Percentiles rank a stretch among this genome's conserved stretches.
Evolutionary conservation across 2,888 invertebrate genomes (phyloP).

Genomic region (Mamestra brassicae): DNA sequence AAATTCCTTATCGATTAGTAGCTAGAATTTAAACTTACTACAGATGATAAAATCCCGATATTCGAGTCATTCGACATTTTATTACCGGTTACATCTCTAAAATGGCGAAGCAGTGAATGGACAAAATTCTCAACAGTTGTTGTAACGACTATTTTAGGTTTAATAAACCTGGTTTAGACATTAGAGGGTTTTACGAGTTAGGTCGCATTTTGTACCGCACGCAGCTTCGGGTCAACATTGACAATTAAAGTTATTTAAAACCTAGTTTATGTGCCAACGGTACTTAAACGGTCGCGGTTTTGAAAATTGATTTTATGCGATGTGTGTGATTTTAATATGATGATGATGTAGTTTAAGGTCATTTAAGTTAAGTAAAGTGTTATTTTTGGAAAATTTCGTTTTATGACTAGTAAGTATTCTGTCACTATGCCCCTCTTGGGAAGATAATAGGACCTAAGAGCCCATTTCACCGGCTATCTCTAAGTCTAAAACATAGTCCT

Average conservation of each 20-base stretch:
- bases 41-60: not conserved
- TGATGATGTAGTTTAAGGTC: too few species aligned
- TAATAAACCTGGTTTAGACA: constrained; percentile 41
- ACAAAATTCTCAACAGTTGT: not conserved
- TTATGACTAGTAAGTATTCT: too few species aligned
- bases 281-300: not conserved
- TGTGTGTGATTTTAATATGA: too few species aligned
- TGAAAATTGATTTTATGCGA: constrained; percentile 14
- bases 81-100: not conserved
- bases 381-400: too few species aligned
- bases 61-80: constrained; percentile 6
- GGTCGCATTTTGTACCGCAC: constrained; percentile 19
- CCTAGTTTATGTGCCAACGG: constrained; percentile 33
- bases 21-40: not conserved
- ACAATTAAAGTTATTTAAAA: constrained; percentile 26
- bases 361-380: too few species aligned
- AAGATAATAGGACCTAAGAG: too few species aligned
- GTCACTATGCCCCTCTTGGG: too few species aligned
- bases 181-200: constrained; percentile 31
- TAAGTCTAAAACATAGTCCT: too few species aligned
- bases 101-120: not conserved
- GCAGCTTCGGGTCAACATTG: not conserved
- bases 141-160: constrained; percentile 68
- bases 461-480: too few species aligned
- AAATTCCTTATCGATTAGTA: not conserved